Evolutionary conservation across 2,888 invertebrate species (phyloP), one percentile per base, ranked within the genome.

Genomic region (Carcina quercana): DNA sequence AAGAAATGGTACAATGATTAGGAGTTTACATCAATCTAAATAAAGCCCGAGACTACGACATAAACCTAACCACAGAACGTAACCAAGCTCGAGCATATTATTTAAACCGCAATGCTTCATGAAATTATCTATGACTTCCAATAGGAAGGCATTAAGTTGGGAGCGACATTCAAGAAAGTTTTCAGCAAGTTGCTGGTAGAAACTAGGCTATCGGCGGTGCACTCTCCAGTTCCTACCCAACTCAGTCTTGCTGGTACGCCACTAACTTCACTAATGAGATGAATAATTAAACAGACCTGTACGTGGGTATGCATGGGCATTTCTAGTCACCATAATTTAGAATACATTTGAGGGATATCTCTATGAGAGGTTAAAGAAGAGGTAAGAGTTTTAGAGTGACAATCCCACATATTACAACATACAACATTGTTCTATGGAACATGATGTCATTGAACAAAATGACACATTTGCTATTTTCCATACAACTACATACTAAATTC

Each of bases 181-280:
- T 43, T 35, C 10, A 11, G 42, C 43, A 59, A 70, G 60, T 67
- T 61, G 38, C 42, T 45, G 47, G 45, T 41, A 32, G 45, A 57
- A 74, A 75, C 67, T 76, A 65, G 71, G 74, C 63, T 75, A 76
- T 78, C 69, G 69, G 51, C 55, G 53, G 58, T 59, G 64, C 69
- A 67, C 59, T 58, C 20, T n/a, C n/a, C n/a, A n/a, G n/a, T n/a
- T n/a, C 28, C 59, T 53, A 53, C 48, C 51, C 54, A 56, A 56
- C 66, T 60, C 62, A 57, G 47, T 26, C 37, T 57, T n/a, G n/a
- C 50, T 47, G 68, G 70, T 66, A 73, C 69, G 74, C 58, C 54
- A 52, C 57, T 60, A 74, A 78, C 66, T 76, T 72, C 64, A 63
- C 67, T 79, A 79, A 80, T 78, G 75, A 79, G 76, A 75, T 75